phyloP scores from a whole-genome alignment of 1,140 invertebrate genomes.

The Formica selysi region DNA sequence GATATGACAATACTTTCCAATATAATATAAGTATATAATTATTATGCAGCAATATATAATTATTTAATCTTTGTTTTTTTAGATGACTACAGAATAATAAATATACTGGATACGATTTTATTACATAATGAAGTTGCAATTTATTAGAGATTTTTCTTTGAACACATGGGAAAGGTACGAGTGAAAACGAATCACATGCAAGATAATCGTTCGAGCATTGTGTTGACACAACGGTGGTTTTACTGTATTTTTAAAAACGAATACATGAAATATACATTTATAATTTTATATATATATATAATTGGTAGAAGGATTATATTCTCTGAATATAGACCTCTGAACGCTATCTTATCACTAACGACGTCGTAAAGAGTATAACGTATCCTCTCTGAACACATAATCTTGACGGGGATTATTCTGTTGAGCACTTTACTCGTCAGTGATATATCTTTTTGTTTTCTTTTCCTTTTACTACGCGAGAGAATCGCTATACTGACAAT shows the following conservation, averaged over 20 bases:
- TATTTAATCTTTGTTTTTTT: background rate
- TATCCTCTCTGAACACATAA: constrained; percentile 64
- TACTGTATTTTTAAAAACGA: constrained; percentile 72
- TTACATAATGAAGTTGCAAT: background rate
- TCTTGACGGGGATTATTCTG: constrained; percentile 46
- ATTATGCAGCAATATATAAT: background rate
- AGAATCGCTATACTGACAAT: constrained; percentile 43
- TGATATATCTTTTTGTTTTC: constrained; percentile 12
- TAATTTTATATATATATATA: constrained; percentile 29
- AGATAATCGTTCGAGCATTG: background rate
- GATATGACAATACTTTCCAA: background rate
- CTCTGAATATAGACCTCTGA: constrained; percentile 31
- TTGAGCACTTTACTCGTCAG: constrained; percentile 52
- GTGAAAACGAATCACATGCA: background rate
- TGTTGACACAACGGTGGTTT: constrained; percentile 59
- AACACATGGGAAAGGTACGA: background rate
- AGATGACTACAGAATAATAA: background rate
- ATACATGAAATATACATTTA: constrained; percentile 77
- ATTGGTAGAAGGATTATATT: constrained; percentile 55
- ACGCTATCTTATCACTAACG: constrained; percentile 22
- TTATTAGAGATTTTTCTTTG: background rate
- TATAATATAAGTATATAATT: background rate
- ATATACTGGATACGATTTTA: background rate
- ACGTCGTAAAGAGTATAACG: constrained; percentile 27
- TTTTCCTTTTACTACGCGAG: constrained; percentile 31